Conservation (phyloP, 1,140 invertebrate genomes). For the Alviniconcha marisindica region DNA sequence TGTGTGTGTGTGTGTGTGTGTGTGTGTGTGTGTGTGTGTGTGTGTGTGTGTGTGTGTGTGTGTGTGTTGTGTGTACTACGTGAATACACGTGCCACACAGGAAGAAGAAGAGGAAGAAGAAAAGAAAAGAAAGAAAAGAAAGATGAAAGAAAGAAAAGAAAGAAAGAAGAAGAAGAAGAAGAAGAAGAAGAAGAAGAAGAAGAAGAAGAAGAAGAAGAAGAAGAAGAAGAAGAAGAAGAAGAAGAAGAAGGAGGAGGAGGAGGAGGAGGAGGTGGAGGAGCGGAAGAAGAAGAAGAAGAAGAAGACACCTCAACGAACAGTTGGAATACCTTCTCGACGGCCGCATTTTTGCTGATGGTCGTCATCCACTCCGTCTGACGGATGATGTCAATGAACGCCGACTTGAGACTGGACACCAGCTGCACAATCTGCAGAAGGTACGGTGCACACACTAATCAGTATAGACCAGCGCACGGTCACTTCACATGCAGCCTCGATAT, state of each 20-base stretch:
- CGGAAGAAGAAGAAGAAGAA: not conserved
- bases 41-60: no score
- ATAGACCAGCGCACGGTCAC: no score
- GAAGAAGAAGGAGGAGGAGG: not conserved
- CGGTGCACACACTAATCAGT: no score
- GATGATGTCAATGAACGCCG: conserved; percentile 79
- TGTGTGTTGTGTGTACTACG: no score
- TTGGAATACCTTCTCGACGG: conserved; percentile 66
- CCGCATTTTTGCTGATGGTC: not conserved
- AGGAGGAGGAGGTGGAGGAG: not conserved
- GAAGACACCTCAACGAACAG: no score
- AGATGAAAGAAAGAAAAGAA: conserved; percentile 29
- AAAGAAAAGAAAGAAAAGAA: not conserved
- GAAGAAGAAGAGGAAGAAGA: not conserved
- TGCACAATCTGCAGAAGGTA: conserved; percentile 52
- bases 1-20: no score
- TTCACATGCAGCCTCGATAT: no score
- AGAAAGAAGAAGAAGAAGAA: conserved; percentile 20
- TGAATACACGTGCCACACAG: no score
- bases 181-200: not conserved
- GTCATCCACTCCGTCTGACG: conserved; percentile 27
- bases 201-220: not conserved
- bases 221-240: not conserved
- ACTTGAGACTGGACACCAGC: conserved; percentile 89
- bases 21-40: no score